Percentiles rank a stretch among this genome's conserved stretches.
phyloP scores from a whole-genome alignment of 30 jellyfish, hydroid and myxozoan genomes.

The Aurelia sp. region DNA sequence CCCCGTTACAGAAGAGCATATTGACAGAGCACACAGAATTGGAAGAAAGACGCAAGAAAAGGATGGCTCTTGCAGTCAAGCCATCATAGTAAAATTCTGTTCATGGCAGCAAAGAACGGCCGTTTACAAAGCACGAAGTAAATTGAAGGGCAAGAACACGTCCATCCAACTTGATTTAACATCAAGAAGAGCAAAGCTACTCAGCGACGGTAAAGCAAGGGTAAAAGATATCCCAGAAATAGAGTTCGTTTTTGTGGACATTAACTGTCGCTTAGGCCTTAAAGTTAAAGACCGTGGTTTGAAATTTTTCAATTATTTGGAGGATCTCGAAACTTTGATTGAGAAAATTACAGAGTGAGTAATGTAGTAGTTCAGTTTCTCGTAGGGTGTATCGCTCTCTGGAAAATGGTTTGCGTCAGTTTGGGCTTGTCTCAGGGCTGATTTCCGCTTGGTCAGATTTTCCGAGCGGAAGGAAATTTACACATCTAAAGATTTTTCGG shows the following conservation, averaged over 20 bases:
- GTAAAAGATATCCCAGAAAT: conserved; percentile 11
- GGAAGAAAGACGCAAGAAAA: conserved; percentile 16
- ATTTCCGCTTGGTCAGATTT: background rate
- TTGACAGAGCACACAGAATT: conserved; percentile 25
- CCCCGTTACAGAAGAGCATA: conserved; percentile 16
- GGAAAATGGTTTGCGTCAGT: conserved; percentile 3
- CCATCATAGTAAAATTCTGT: conserved; percentile 5
- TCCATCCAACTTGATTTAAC: conserved; percentile 16
- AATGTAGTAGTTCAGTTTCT: background rate
- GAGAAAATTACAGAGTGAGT: background rate
- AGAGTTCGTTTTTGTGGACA: conserved; percentile 11
- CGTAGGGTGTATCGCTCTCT: conserved; percentile 14
- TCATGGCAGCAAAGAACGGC: conserved; percentile 19
- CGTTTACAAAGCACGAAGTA: background rate
- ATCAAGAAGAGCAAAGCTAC: conserved; percentile 14
- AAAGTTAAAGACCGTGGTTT: background rate
- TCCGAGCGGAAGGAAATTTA: background rate
- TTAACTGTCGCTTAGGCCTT: conserved; percentile 20
- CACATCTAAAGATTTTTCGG: background rate
- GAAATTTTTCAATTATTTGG: conserved; percentile 15
- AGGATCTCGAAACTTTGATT: conserved; percentile 10
- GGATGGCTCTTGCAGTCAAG: conserved; percentile 22
- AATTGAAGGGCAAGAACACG: conserved; percentile 10
- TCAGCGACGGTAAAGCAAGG: conserved; percentile 6
- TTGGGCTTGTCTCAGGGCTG: background rate